These are phyloP conservation scores for Babyrousa celebensis DNA, from an alignment of 2,797 vertebrate species.

Conservation along the genomic window DNA sequence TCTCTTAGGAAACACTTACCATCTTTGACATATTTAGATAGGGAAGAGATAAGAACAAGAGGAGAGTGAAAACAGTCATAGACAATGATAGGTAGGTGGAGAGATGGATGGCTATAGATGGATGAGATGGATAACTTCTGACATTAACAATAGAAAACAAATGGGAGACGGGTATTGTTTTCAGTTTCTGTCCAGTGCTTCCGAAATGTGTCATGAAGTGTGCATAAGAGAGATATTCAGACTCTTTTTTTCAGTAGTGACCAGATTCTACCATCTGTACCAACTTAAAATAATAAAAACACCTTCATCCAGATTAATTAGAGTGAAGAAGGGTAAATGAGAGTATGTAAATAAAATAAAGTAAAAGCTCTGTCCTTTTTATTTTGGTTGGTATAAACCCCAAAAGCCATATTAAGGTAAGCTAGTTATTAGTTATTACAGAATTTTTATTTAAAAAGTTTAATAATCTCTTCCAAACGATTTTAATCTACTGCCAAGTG, in stretches of 20 bases:
- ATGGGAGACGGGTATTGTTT: conserved; percentile 72
- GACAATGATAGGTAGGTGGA: conserved; percentile 39
- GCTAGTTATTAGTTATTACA: background rate
- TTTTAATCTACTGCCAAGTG: background rate
- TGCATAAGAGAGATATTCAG: conserved; percentile 64
- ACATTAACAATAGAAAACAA: conserved; percentile 78
- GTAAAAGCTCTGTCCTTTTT: background rate
- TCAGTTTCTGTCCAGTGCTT: conserved; percentile 33
- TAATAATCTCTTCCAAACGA: background rate
- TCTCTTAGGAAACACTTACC: conserved; percentile 79
- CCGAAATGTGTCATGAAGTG: conserved; percentile 66
- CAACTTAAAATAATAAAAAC: background rate
- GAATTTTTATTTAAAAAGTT: background rate
- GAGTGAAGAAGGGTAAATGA: background rate
- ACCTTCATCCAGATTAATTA: background rate
- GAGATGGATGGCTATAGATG: background rate
- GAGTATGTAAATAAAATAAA: background rate
- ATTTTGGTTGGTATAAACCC: background rate
- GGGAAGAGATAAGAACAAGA: conserved; percentile 55
- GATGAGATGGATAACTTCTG: conserved; percentile 62
- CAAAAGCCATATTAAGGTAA: background rate
- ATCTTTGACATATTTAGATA: conserved; percentile 75
- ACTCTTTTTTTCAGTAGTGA: conserved; percentile 16
- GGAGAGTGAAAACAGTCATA: conserved; percentile 34
- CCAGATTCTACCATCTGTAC: background rate